Percentiles rank a stretch among this genome's conserved stretches.
Evolutionary conservation across 2,797 vertebrate species (phyloP).

Genomic region (Catharus ustulatus): DNA sequence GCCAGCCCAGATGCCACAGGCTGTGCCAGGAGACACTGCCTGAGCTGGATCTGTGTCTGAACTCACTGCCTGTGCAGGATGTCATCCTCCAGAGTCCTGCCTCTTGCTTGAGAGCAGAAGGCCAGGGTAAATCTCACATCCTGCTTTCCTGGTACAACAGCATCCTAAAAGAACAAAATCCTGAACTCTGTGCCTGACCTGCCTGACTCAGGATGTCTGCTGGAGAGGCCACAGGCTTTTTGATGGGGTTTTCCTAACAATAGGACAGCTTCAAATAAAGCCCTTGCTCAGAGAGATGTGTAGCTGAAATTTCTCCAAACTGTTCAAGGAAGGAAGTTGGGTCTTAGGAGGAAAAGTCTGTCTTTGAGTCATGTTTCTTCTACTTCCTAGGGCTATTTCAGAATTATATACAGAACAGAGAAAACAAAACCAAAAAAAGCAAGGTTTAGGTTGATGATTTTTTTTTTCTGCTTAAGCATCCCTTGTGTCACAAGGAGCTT

Average conservation of each 20-base stretch:
- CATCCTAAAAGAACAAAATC: background rate
- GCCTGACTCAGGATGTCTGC: conserved; percentile 55
- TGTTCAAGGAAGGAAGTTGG: conserved; percentile 49
- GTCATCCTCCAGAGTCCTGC: background rate
- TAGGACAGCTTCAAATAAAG: conserved; percentile 1
- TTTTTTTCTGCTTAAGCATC: background rate
- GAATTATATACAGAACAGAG: background rate
- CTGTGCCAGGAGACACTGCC: background rate
- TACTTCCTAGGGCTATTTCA: conserved; percentile 52
- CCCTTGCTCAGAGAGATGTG: background rate
- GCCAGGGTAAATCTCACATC: background rate
- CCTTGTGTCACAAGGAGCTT: background rate
- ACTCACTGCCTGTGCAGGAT: background rate
- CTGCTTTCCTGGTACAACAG: conserved; percentile 29
- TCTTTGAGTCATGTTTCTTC: conserved; percentile 17
- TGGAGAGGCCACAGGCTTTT: background rate
- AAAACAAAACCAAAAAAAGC: background rate
- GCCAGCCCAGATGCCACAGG: background rate
- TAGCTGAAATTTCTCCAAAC: background rate
- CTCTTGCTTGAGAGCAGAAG: background rate
- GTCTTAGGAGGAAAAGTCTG: conserved; percentile 42
- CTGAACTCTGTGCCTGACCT: conserved; percentile 6
- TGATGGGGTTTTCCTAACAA: background rate
- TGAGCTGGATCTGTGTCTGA: background rate
- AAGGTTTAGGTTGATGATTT: background rate